Base-by-base conservation (phyloP, 2,888 invertebrate genomes). In the Morpho deidamia region DNA sequence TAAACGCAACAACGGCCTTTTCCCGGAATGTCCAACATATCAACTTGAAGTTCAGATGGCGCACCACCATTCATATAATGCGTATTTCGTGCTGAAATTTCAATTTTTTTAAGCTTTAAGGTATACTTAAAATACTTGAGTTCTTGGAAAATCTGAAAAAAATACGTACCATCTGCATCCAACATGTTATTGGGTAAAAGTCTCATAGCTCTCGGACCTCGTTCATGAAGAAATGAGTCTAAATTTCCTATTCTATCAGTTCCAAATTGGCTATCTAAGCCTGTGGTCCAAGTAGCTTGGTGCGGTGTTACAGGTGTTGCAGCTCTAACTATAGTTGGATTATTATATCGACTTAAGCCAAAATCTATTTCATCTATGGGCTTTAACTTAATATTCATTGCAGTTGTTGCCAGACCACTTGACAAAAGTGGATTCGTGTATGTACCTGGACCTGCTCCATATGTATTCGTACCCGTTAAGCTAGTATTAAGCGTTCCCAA, bases 1-100 rank as follows among this genome's bases (percentile, higher is more conserved):
- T 96, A 97, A 60, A 97, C 97, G 73, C 96, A 96, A 85, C 97
- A 97, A 65, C 96, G 92, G 54, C 97, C 97, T 81, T 97, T 96
- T 50, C 97, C 97, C 14, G 97, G 97, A 74, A 98, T 96, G 73
- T 98, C 97, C 79, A 97, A 85, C 96, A 96, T 96, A 74, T 97
- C 97, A 43, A 96, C 96, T 78, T 94, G 94, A 12, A 93, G 93
- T 63, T 95, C 95, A 51, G 90, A 78, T n/a, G 90, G 75, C 53
- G 76, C 76, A 73, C 86, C 85, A 65, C 94, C 89, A 78, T 93
- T 91, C 91, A 92, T 83, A 63, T 82, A 90, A 72, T 89, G 88
- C 43, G 85, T 79, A 63, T 86, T 89, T 61, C 90, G 84, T 62
- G 83, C 90, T 89, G 73, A 62, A 85, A 80, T 53, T 64, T 56